Percentiles rank a stretch among this genome's conserved stretches.
Evolutionary conservation across 2,113 vertebrate genomes (phyloP).

Genomic region (Callopanchax toddi): DNA sequence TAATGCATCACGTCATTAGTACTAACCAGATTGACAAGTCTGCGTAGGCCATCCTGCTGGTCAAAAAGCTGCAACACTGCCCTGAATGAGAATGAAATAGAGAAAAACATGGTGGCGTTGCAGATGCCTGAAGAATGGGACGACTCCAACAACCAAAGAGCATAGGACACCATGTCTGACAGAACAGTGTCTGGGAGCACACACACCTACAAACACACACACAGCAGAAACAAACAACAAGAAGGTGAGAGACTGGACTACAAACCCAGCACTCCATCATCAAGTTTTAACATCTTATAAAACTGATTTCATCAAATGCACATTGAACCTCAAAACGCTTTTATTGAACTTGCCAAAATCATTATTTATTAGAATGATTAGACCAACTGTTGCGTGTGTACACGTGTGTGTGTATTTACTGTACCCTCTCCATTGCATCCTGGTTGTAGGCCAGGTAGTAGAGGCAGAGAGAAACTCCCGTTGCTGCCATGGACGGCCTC

Average conservation of each 20-base stretch:
- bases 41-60: constrained; percentile 89
- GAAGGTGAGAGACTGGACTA: neutral
- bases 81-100: constrained; percentile 94
- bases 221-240: constrained; percentile 1
- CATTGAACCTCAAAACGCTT: no score
- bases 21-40: constrained; percentile 90
- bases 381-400: no score
- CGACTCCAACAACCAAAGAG: constrained; percentile 95
- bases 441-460: constrained; percentile 97
- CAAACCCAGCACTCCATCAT: neutral
- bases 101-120: constrained; percentile 99
- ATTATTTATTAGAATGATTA: no score
- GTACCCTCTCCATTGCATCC: constrained; percentile 95
- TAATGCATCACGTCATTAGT: neutral
- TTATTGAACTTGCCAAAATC: no score
- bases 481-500: constrained; percentile 95
- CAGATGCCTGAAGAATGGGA: constrained; percentile 95
- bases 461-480: constrained; percentile 93
- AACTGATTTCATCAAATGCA: neutral
- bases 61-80: constrained; percentile 95
- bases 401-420: no score
- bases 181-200: constrained; percentile 89
- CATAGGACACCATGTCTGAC: constrained; percentile 90
- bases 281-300: neutral
- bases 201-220: constrained; percentile 87